Percentiles rank a stretch among this genome's conserved stretches.
Evolutionary conservation across 2,113 vertebrate genomes (phyloP).

Genomic region (Podiceps cristatus): DNA sequence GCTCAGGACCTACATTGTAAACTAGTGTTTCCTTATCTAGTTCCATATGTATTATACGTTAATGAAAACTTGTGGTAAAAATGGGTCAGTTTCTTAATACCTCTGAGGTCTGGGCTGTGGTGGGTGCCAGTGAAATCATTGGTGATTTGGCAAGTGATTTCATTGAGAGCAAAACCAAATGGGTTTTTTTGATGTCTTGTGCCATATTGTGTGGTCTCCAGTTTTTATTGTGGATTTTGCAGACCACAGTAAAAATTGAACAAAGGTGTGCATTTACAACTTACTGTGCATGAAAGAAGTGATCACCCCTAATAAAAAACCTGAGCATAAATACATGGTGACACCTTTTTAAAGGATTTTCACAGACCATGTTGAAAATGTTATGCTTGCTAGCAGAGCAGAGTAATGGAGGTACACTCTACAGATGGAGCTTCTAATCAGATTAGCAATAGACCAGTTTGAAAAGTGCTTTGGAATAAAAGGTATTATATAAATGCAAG

Average conservation of each 20-base stretch:
- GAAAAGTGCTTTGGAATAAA: constrained; percentile 72
- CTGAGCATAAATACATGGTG: neutral
- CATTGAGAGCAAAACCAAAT: neutral
- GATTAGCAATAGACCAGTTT: constrained; percentile 71
- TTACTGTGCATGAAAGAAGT: neutral
- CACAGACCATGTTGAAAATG: constrained; percentile 32
- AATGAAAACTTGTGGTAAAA: neutral
- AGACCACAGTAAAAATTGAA: neutral
- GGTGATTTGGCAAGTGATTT: constrained; percentile 26
- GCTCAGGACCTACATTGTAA: neutral
- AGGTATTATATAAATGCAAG: constrained; percentile 70
- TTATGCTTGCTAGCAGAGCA: constrained; percentile 25
- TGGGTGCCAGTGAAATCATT: neutral
- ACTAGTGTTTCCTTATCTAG: neutral
- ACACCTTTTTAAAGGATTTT: constrained; percentile 32
- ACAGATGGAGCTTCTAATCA: constrained; percentile 72
- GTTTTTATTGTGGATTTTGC: constrained; percentile 4
- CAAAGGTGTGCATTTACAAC: neutral
- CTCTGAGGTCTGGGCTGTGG: neutral
- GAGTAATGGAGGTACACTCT: constrained; percentile 59
- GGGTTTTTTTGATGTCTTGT: neutral
- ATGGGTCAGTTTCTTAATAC: neutral
- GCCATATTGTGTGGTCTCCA: neutral
- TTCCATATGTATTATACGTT: neutral
- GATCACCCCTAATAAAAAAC: neutral